Percentiles rank a stretch among this genome's conserved stretches.
phyloP scores from a whole-genome alignment of 2,888 invertebrate genomes.

The Tetragnatha montana region DNA sequence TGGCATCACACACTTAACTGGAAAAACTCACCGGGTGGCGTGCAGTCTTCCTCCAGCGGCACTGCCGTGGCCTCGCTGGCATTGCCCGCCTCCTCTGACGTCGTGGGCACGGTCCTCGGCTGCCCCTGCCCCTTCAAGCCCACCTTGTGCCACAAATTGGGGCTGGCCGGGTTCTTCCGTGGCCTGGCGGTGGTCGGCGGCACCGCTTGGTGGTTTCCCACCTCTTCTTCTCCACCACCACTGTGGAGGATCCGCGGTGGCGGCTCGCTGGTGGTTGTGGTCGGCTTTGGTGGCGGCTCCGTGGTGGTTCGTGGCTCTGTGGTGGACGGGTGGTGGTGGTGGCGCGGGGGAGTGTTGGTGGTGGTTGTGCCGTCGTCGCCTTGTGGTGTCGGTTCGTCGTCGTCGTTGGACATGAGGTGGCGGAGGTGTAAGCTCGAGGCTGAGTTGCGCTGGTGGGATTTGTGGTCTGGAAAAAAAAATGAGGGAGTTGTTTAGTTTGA shows the following conservation, averaged over 20 bases:
- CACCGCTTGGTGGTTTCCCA: slow-evolving; percentile 29
- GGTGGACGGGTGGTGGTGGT: background rate
- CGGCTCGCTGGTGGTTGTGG: background rate
- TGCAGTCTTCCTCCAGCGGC: slow-evolving; percentile 53
- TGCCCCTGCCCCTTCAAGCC: slow-evolving; percentile 20
- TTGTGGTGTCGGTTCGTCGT: background rate
- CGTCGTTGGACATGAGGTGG: slow-evolving; percentile 1
- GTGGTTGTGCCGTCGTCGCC: background rate
- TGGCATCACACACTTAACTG: background rate
- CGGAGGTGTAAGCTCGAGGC: slow-evolving; percentile 56
- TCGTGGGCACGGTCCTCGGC: slow-evolving; percentile 4
- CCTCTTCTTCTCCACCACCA: slow-evolving; percentile 17
- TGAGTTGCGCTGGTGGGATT: slow-evolving; percentile 16
- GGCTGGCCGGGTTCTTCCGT: slow-evolving; percentile 31
- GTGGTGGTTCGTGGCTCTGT: background rate
- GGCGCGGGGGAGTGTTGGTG: background rate
- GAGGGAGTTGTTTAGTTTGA: background rate
- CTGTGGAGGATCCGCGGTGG: slow-evolving; percentile 7
- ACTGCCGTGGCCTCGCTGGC: slow-evolving; percentile 37
- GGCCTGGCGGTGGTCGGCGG: slow-evolving; percentile 39
- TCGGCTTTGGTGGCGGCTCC: background rate
- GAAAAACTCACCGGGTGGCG: slow-evolving; percentile 37
- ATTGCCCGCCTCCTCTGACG: background rate
- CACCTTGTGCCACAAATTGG: slow-evolving; percentile 39
- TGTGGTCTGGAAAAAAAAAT: slow-evolving; percentile 28